Evolutionary conservation across 2,113 vertebrate species (phyloP).

Genomic region (Hypomesus transpacificus): DNA sequence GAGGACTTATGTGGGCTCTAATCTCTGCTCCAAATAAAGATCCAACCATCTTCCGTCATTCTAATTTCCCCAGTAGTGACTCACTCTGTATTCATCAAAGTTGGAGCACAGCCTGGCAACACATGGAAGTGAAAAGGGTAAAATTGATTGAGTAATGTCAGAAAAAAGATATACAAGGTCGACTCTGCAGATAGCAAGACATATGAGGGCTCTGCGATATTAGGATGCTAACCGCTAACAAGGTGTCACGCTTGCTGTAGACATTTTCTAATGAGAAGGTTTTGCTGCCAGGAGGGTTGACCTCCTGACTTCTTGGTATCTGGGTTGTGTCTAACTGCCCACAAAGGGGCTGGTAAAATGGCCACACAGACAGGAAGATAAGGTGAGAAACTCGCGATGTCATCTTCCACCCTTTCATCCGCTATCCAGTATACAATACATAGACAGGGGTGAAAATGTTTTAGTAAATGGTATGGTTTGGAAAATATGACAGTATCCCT

Average conservation of each 20-base stretch:
- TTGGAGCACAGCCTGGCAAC: neutral
- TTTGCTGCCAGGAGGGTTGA: no score
- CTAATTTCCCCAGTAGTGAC: neutral
- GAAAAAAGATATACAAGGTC: neutral
- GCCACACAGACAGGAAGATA: slow-evolving; percentile 14
- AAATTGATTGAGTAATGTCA: neutral
- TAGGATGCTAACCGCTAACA: neutral
- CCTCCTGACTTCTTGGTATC: no score
- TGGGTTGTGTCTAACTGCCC: slow-evolving; percentile 14
- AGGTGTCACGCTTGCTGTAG: neutral
- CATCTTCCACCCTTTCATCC: no score
- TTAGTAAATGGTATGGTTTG: no score
- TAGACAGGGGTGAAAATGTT: no score
- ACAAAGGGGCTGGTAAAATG: slow-evolving; percentile 14
- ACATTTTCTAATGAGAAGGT: no score
- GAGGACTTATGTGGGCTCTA: neutral
- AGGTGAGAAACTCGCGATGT: neutral
- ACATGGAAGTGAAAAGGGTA: neutral
- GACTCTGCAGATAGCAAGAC: no score
- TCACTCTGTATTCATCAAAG: neutral
- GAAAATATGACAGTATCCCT: neutral
- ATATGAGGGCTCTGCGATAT: no score
- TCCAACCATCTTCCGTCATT: neutral
- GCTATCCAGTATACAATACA: no score
- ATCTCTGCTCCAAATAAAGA: neutral